phyloP scores from a whole-genome alignment of 2,113 vertebrate genomes.

The Gnathonemus echidnorhynchus region DNA sequence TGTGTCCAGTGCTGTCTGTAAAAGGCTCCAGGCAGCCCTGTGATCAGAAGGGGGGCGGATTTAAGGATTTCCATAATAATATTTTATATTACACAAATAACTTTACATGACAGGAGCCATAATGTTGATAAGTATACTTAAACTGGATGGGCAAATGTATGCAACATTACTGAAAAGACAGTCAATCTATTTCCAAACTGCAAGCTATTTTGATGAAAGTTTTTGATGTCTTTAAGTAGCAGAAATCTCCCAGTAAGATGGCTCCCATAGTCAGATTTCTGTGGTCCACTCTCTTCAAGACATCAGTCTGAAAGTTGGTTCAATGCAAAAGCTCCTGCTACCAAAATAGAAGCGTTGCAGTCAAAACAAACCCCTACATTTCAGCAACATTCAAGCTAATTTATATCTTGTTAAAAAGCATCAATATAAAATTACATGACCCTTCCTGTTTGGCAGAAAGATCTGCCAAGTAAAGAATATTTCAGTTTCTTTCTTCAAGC shows the following conservation, averaged over 20 bases:
- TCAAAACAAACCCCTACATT: conserved; percentile 31
- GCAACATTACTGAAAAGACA: neutral
- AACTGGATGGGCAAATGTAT: neutral
- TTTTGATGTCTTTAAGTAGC: neutral
- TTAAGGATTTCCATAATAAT: neutral
- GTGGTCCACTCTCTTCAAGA: neutral
- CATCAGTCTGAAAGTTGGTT: neutral
- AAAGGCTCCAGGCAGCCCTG: neutral
- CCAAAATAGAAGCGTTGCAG: conserved; percentile 21
- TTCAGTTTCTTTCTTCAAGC: conserved; percentile 14
- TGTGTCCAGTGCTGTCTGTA: neutral
- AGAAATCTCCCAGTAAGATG: neutral
- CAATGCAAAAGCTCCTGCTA: neutral
- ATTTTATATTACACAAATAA: neutral
- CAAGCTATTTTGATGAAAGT: neutral
- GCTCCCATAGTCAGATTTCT: neutral
- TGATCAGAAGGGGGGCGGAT: neutral
- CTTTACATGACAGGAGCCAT: neutral
- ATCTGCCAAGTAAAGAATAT: conserved; percentile 17
- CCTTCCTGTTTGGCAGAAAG: conserved; percentile 28
- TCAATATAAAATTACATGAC: conserved; percentile 9
- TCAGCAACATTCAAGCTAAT: conserved; percentile 13
- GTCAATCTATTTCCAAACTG: neutral
- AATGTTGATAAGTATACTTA: neutral
- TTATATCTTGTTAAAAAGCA: conserved; percentile 20